Base-by-base conservation (phyloP, 2,113 vertebrate species). In the Formicarius rufipectus region DNA sequence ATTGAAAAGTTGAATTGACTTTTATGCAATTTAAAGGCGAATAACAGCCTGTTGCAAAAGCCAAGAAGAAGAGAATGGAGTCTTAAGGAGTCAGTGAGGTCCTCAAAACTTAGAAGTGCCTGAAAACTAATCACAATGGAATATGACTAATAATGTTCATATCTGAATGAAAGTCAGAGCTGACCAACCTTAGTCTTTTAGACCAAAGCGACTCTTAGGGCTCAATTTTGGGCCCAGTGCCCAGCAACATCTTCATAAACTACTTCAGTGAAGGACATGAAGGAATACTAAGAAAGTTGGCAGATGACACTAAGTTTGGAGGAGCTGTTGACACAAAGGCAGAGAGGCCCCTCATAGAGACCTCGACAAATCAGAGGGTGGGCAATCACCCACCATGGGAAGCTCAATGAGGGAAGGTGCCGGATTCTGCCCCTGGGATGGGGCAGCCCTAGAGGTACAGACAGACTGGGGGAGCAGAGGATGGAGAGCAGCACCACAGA, bases 401-500 rank as follows among this genome's bases (percentile, higher is more conserved):
- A 40, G 17, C 22, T 55, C 21, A 47, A 19, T 30, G 25, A 31
- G 16, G 30, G 20, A 17, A 53, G 15, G 10, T 24, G 24, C 5
- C 0, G 0, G 9, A 35, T 55, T 76, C n/a, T 83, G 30, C 14
- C 25, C 5, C 21, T 62, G 53, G 16, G 9, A 53, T 6, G 6
- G n/a, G 8, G 1, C 45, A 75, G 2, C 8, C 21, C 28, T n/a
- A 45, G 2, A 75, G 1, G 1, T n/a, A n/a, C 0, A 0, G 35
- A 80, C 12, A 66, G 78, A 60, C 6, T 22, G 17, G 25, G 17
- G 42, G 64, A 49, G 14, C 35, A 49, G 35, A 63, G 5, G 24
- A 1, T 63, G 66, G 30, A 63, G 2, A 35, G 21, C 1, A 47
- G 20, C 1, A 6, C 30, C 17, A 4, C 6, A 14, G 42, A 64